A percentile compares a stretch with the other conserved stretches of the same genome.
Evolutionary conservation across 2,797 vertebrate genomes (phyloP).

Genomic region (Clamator glandarius): DNA sequence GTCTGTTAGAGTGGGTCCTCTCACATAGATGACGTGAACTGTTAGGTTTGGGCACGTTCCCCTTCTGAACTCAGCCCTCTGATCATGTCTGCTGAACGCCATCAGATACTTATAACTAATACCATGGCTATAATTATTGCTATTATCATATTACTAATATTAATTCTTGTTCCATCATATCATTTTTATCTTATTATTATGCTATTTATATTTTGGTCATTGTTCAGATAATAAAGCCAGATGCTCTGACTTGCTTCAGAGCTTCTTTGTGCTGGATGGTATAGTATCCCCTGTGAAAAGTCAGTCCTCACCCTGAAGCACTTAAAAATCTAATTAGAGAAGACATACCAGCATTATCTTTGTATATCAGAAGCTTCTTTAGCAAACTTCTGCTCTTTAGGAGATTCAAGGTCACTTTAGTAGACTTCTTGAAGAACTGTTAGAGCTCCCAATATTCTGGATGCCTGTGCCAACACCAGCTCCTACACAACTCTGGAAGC

Average conservation of each 20-base stretch:
- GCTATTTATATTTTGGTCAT: slow-evolving; percentile 1
- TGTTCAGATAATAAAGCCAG: background rate
- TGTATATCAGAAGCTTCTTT: background rate
- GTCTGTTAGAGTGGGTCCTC: background rate
- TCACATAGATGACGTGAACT: background rate
- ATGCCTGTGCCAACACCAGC: background rate
- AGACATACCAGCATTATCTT: background rate
- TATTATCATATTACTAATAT: background rate
- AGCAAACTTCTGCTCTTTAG: background rate
- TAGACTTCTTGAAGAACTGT: background rate
- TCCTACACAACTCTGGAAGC: background rate
- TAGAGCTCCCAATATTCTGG: background rate
- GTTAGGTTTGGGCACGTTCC: rapidly evolving
- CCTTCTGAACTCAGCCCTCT: background rate
- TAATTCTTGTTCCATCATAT: background rate
- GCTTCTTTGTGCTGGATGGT: background rate
- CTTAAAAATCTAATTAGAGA: slow-evolving; percentile 35
- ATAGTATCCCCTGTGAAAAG: background rate
- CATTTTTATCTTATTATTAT: background rate
- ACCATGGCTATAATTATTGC: background rate
- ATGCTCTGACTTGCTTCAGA: slow-evolving; percentile 28
- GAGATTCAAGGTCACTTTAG: background rate
- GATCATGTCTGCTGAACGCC: background rate
- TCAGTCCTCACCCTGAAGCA: slow-evolving; percentile 8
- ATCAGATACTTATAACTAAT: background rate